Evolutionary conservation across 2,888 invertebrate genomes (phyloP).

Genomic region (Asteroscopus sphinx): DNA sequence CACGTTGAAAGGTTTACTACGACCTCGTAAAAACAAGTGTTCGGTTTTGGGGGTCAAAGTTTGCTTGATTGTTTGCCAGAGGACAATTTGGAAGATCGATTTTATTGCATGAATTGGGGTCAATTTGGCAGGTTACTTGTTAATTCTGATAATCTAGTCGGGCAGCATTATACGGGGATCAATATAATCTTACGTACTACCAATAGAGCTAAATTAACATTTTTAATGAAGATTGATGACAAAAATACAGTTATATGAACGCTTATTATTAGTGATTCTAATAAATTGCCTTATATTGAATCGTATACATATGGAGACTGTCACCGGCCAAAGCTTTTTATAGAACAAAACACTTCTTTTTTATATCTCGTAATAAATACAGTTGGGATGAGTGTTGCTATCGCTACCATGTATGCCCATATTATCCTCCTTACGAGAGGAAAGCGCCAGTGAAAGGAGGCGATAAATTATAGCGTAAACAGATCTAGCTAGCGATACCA

Average conservation of each 20-base stretch:
- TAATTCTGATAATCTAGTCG: conserved; percentile 23
- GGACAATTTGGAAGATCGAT: conserved; percentile 48
- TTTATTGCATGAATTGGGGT: conserved; percentile 33
- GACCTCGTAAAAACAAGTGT: conserved; percentile 75
- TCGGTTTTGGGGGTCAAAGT: conserved; percentile 71
- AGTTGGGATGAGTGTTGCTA: conserved; percentile 37
- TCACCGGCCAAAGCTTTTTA: conserved; percentile 16
- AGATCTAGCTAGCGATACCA: conserved; percentile 33
- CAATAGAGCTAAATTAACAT: conserved; percentile 43
- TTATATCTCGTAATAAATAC: conserved; percentile 34
- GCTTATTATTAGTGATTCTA: conserved; percentile 29
- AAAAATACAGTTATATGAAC: conserved; percentile 6
- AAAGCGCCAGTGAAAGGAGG: conserved; percentile 42
- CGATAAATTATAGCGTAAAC: conserved; percentile 46
- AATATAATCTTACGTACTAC: conserved; percentile 18
- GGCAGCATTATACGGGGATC: conserved; percentile 15
- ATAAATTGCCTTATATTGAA: conserved; percentile 32
- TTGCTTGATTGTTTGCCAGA: conserved; percentile 56
- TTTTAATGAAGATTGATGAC: conserved; percentile 33
- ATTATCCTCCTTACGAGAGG: conserved; percentile 44
- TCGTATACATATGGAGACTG: not conserved
- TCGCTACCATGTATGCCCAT: conserved; percentile 36
- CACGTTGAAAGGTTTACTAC: conserved; percentile 77
- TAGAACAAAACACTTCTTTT: conserved; percentile 14
- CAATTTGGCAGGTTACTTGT: conserved; percentile 29